Evolutionary conservation across 2,113 vertebrate species (phyloP).

Genomic region (Glaucomys volans): DNA sequence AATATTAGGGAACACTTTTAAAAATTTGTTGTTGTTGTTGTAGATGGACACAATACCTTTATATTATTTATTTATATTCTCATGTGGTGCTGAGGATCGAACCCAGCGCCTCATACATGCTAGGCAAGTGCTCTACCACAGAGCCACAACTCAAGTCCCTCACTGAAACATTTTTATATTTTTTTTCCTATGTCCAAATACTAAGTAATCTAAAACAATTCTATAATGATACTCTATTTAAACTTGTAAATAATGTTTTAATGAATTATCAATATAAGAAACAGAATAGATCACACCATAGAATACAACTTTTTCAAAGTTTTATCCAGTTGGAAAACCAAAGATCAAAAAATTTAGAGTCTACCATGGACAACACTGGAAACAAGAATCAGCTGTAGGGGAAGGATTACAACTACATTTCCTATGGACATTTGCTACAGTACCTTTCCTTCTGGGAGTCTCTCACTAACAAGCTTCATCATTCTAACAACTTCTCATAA

Average conservation of each 20-base stretch:
- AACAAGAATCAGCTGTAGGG: not conserved
- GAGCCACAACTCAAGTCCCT: no score
- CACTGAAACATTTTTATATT: not conserved
- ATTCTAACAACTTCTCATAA: constrained; percentile 9
- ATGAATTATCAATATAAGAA: constrained; percentile 39
- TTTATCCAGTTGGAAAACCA: not conserved
- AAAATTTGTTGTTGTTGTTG: no score
- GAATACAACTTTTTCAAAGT: not conserved
- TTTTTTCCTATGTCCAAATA: not conserved
- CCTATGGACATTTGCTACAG: not conserved
- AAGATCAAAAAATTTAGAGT: constrained; percentile 9
- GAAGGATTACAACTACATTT: not conserved
- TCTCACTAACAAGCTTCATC: constrained; percentile 18
- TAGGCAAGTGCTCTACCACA: no score
- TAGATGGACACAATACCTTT: no score
- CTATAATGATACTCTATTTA: not conserved
- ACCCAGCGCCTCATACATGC: no score
- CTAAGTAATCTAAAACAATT: not conserved
- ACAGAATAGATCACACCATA: not conserved
- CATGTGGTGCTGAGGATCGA: no score
- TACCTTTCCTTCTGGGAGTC: not conserved
- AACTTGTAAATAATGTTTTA: not conserved
- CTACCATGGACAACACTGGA: not conserved
- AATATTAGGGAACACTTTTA: no score
- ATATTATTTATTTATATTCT: no score